Base-by-base conservation (phyloP, 2,113 vertebrate genomes). In the Phocoena sinus region DNA sequence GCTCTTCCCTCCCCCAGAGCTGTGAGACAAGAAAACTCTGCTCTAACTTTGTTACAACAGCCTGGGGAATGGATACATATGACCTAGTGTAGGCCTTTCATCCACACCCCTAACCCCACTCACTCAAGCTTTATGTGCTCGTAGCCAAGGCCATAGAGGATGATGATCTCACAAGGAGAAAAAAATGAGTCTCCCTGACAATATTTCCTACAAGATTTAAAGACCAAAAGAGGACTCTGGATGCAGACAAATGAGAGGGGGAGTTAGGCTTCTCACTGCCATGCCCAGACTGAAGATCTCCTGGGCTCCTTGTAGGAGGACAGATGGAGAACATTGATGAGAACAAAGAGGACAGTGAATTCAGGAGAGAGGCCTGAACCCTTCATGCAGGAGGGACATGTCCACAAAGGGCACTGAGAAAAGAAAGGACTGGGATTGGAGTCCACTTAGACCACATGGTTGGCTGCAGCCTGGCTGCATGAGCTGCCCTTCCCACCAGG, bases 31-130 rank as follows among this genome's bases (percentile, higher is more conserved):
- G 3, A 33, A 3, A 33, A 33, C 25, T 13, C 18, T 38, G 56
- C 41, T 31, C 41, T 11, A 15, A 1, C 25, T 50, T 8, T 8
- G 25, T 53, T 8, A 1, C 2, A 47, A n/a, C 41, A 33, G 18
- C 58, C 81, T 38, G 47, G 25, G 18, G 73, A 41, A 13, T 20
- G 4, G 26, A 18, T 21, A 12, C 68, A 53, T 13, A 7, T 0
- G 1, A 26, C 14, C 36, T 3, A 0, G 12, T 3, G 11, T 5
- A 7, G 2, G 15, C 9, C 15, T 67, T 13, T 2, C 17, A 38
- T 18, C 10, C 58, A 21, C 26, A 41, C 0, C 5, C 9, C 60
- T 5, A 7, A 7, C 70, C 18, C 60, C 1, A 12, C 44, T 53
- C 25, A 5, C 26, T 14, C 23, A 68, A 36, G 1, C 36, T 56